Evolutionary conservation across 2,797 vertebrate species (phyloP).

Genomic region (Phoeniculus purpureus): DNA sequence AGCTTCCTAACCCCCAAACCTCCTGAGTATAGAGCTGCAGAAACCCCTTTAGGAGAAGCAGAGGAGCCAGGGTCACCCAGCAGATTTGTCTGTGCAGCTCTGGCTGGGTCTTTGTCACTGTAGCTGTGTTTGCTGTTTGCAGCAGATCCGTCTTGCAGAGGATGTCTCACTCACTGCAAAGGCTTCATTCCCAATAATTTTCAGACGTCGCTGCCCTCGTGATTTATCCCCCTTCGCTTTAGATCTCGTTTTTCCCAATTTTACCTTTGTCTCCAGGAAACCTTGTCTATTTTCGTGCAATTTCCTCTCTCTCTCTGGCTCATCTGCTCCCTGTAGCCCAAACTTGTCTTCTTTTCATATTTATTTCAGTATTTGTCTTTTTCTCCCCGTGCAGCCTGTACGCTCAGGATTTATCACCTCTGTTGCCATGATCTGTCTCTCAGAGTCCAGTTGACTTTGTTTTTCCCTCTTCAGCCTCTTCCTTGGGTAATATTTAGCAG

Average conservation of each 20-base stretch:
- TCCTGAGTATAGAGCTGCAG: background rate
- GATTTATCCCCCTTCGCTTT: constrained; percentile 74
- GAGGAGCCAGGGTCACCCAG: background rate
- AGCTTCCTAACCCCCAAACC: background rate
- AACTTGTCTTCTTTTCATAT: constrained; percentile 78
- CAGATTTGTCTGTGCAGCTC: background rate
- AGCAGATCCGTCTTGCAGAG: constrained; percentile 53
- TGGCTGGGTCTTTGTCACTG: background rate
- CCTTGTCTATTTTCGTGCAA: constrained; percentile 61
- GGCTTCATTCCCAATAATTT: constrained; percentile 71
- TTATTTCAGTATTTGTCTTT: constrained; percentile 77
- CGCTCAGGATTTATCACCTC: constrained; percentile 74
- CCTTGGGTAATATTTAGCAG: constrained; percentile 39
- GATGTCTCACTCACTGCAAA: constrained; percentile 41
- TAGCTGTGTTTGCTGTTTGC: constrained; percentile 7
- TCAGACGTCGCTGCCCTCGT: constrained; percentile 60
- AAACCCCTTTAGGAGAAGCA: background rate
- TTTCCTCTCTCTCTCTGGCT: constrained; percentile 38
- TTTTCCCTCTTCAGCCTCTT: constrained; percentile 41
- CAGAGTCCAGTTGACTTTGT: constrained; percentile 4
- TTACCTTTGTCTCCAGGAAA: constrained; percentile 72
- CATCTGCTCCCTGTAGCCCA: constrained; percentile 46
- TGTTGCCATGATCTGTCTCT: constrained; percentile 60
- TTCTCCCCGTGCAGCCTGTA: constrained; percentile 26
- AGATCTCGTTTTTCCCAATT: constrained; percentile 76